Evolutionary conservation across 2,113 vertebrate species (phyloP).

Genomic region (Pyxicephalus adspersus): DNA sequence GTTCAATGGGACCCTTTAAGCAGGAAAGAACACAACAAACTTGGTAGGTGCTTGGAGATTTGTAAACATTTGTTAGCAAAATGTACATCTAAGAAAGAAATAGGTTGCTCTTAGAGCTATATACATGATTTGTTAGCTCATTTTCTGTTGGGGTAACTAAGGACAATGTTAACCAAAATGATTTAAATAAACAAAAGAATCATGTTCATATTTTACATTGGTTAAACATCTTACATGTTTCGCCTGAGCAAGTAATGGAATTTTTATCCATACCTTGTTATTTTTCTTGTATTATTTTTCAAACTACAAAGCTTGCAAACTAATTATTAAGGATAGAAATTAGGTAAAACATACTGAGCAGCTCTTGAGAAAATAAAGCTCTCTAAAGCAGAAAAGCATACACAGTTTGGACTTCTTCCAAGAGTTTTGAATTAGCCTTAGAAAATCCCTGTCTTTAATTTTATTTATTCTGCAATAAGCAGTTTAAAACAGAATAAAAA

Average conservation of each 20-base stretch:
- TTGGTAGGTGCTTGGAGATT: too few relatives aligned
- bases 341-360: slow-evolving; percentile 9
- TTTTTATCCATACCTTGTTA: slow-evolving; percentile 9
- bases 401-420: neutral
- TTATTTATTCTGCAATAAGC: too few relatives aligned
- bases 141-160: neutral
- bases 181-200: slow-evolving; percentile 15
- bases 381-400: neutral
- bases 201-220: slow-evolving; percentile 10
- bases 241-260: neutral
- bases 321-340: neutral
- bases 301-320: neutral
- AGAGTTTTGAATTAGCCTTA: neutral
- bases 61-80: too few relatives aligned
- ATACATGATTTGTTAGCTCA: neutral
- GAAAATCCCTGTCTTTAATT: too few relatives aligned
- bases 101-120: too few relatives aligned
- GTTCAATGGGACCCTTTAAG: too few relatives aligned
- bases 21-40: too few relatives aligned
- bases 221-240: neutral
- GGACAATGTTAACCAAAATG: neutral
- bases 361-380: too few relatives aligned
- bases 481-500: too few relatives aligned
- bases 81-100: too few relatives aligned
- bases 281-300: neutral